These are phyloP conservation scores for Barbus barbus DNA, from an alignment of 2,113 vertebrate genomes.

Conservation along the genomic window DNA sequence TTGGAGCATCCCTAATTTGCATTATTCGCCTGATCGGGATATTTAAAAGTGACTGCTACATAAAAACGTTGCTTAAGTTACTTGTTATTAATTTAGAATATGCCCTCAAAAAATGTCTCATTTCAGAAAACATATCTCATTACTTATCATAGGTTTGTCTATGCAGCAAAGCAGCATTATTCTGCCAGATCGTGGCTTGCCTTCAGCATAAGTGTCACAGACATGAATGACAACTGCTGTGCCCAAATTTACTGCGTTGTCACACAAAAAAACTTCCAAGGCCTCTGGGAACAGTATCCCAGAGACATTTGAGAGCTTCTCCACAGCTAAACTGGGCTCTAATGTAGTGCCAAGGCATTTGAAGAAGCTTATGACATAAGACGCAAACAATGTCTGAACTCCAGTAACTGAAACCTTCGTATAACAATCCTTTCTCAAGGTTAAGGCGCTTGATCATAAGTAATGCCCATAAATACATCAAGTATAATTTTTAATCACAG, in stretches of 20 bases:
- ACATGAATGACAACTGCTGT: background rate
- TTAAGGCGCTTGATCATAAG: slow-evolving; percentile 48
- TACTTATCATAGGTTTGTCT: background rate
- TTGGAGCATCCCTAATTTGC: no score
- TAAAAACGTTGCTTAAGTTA: no score
- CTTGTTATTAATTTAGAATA: no score
- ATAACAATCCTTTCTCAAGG: slow-evolving; percentile 55
- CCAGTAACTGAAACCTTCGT: slow-evolving; percentile 57
- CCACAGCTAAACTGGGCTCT: slow-evolving; percentile 68
- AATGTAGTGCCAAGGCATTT: slow-evolving; percentile 68
- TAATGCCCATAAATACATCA: slow-evolving; percentile 37
- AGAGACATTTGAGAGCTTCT: slow-evolving; percentile 73
- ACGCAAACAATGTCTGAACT: slow-evolving; percentile 70
- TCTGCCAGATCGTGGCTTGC: no score
- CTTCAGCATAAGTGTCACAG: no score
- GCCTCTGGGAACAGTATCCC: no score
- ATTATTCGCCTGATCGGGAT: background rate
- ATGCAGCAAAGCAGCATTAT: no score
- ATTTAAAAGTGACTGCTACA: no score
- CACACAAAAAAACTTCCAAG: slow-evolving; percentile 69
- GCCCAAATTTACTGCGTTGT: slow-evolving; percentile 65
- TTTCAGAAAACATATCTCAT: no score
- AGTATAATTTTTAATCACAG: slow-evolving; percentile 6
- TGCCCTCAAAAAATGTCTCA: no score
- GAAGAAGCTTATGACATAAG: slow-evolving; percentile 65